These are phyloP conservation scores for Drosophila nigromelanica DNA, from an alignment of 1,140 invertebrate genomes.

Conservation along the genomic window DNA sequence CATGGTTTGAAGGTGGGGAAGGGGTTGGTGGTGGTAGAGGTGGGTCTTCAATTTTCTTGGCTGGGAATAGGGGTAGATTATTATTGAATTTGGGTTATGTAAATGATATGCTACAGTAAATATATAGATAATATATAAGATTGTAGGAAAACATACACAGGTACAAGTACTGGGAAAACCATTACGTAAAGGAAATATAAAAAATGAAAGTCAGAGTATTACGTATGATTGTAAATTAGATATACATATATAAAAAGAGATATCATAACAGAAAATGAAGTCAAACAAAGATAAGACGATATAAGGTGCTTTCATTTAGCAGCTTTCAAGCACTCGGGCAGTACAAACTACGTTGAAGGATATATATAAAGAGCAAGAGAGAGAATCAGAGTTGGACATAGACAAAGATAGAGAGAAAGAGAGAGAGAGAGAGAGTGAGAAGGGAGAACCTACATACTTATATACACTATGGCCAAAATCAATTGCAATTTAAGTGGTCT, in stretches of 20 bases:
- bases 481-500: slow-evolving; percentile 54
- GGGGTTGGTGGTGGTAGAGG: not conserved
- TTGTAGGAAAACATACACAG: slow-evolving; percentile 38
- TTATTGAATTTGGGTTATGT: slow-evolving; percentile 39
- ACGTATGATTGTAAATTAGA: slow-evolving; percentile 15
- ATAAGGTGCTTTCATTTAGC: slow-evolving; percentile 64
- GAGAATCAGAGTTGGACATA: slow-evolving; percentile 32
- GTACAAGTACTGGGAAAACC: slow-evolving; percentile 25
- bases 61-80: slow-evolving; percentile 21
- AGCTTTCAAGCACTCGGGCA: slow-evolving; percentile 52
- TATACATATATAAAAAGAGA: slow-evolving; percentile 24
- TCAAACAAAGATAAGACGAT: slow-evolving; percentile 33
- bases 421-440: slow-evolving; percentile 1
- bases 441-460: slow-evolving; percentile 19
- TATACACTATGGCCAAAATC: slow-evolving; percentile 45
- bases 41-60: slow-evolving; percentile 8
- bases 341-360: slow-evolving; percentile 28
- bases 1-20: slow-evolving; percentile 6
- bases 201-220: not conserved
- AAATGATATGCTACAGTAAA: slow-evolving; percentile 43
- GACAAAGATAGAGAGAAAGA: slow-evolving; percentile 20
- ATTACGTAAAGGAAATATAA: slow-evolving; percentile 47
- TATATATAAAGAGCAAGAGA: slow-evolving; percentile 15
- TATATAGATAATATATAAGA: slow-evolving; percentile 59
- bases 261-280: slow-evolving; percentile 40